These are phyloP conservation scores for Podargus strigoides DNA, from an alignment of 2,797 vertebrate species.

Conservation along the genomic window DNA sequence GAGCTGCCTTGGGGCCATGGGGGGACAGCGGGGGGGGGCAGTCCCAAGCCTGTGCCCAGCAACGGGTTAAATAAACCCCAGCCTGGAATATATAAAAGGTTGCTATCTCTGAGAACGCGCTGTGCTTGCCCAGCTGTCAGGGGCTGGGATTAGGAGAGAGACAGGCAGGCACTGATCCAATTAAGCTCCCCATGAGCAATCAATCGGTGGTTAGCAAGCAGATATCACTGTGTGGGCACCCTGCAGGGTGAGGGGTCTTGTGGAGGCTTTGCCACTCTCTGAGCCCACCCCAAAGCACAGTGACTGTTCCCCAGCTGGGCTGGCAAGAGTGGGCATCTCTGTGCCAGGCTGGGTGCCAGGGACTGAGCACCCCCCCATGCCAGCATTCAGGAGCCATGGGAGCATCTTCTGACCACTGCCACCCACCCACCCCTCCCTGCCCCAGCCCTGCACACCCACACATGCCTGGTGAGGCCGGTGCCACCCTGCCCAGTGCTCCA, in stretches of 20 bases:
- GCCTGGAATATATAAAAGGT: not conserved
- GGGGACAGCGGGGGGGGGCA: not conserved
- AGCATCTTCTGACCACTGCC: accelerated
- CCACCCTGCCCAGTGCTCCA: not conserved
- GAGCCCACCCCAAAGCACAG: not conserved
- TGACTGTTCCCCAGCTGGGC: not conserved
- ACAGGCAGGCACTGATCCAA: not conserved
- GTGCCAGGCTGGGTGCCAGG: not conserved
- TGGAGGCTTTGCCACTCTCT: not conserved
- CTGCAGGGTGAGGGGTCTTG: no score
- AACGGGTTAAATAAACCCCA: not conserved
- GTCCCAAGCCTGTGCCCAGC: not conserved
- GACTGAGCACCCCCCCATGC: accelerated
- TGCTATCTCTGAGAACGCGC: not conserved
- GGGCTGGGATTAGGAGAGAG: not conserved
- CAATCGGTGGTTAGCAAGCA: not conserved
- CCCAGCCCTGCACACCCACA: not conserved
- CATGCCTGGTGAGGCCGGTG: not conserved
- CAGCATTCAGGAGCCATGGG: not conserved
- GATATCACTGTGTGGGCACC: accelerated
- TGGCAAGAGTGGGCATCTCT: not conserved
- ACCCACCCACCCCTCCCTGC: not conserved
- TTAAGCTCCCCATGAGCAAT: not conserved
- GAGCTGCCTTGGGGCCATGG: not conserved
- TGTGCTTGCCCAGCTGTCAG: conserved; percentile 4